A percentile compares a stretch with the other conserved stretches of the same genome.
These are phyloP conservation scores for Hylia prasina DNA, from an alignment of 2,113 vertebrate genomes.

Conservation along the genomic window DNA sequence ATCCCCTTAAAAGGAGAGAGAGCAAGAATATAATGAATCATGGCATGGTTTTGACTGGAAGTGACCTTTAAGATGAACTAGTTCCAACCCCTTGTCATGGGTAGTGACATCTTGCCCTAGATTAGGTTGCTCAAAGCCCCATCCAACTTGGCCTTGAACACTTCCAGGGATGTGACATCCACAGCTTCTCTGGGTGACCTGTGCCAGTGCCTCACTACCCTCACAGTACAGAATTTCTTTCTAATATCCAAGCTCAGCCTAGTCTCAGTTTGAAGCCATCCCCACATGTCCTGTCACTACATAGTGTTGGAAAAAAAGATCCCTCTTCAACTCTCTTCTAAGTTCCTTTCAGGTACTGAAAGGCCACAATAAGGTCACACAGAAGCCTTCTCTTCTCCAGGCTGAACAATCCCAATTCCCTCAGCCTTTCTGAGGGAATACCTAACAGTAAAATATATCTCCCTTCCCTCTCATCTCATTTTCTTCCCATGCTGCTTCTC, in stretches of 20 bases:
- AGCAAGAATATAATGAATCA: background rate
- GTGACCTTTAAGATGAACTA: background rate
- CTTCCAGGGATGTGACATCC: background rate
- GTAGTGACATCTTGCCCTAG: background rate
- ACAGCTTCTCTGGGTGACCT: background rate
- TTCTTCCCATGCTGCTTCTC: background rate
- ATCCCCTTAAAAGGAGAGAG: background rate
- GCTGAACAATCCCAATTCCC: background rate
- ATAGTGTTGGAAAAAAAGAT: background rate
- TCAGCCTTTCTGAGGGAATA: background rate
- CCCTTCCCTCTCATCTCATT: background rate
- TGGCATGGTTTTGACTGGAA: background rate
- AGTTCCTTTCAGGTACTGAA: background rate
- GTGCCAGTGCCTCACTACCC: background rate
- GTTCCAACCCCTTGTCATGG: background rate
- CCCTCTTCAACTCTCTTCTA: background rate
- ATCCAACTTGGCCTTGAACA: background rate
- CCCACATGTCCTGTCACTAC: background rate
- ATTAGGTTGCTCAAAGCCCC: background rate
- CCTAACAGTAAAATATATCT: background rate
- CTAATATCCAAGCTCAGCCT: background rate
- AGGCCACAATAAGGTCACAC: background rate
- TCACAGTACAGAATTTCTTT: background rate
- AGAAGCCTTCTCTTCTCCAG: background rate
- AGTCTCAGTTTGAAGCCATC: background rate